Evolutionary conservation across 2,888 invertebrate genomes (phyloP).

Genomic region (Polyommatus iphigenia): DNA sequence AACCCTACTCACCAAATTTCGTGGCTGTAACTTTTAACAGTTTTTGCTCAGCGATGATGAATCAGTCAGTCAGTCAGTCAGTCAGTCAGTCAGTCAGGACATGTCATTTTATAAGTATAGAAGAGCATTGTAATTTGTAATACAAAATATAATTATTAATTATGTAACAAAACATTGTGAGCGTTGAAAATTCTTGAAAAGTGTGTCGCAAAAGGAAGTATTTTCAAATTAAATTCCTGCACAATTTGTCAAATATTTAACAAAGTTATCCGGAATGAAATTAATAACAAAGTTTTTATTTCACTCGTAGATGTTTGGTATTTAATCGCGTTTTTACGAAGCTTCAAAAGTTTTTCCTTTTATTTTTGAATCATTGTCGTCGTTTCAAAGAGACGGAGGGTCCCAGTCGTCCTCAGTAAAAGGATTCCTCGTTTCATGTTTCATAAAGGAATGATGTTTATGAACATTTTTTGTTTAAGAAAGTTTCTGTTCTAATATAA

Average conservation of each 20-base stretch:
- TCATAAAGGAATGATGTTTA: neutral
- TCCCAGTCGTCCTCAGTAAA: conserved; percentile 10
- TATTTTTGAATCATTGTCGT: neutral
- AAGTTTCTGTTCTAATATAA: neutral
- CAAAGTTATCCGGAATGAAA: neutral
- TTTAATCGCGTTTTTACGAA: conserved; percentile 1
- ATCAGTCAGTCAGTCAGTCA: no score
- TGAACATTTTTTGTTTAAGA: neutral
- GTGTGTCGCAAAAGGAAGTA: neutral
- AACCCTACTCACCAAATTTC: no score
- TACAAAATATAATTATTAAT: no score
- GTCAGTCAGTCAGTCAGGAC: no score
- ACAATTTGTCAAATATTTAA: neutral
- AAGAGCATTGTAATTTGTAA: no score
- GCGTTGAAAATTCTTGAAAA: neutral
- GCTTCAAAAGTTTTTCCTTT: conserved; percentile 1
- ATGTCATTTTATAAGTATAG: no score
- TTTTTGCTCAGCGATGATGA: no score
- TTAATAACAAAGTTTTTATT: conserved; percentile 13
- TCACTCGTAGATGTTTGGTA: neutral
- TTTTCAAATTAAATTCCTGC: conserved; percentile 6
- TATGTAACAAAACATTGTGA: no score
- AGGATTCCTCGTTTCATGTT: conserved; percentile 15
- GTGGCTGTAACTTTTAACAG: no score
- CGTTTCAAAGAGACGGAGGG: conserved; percentile 8